Conservation (phyloP, 1,140 invertebrate genomes). For the Rhagoletis pomonella region DNA sequence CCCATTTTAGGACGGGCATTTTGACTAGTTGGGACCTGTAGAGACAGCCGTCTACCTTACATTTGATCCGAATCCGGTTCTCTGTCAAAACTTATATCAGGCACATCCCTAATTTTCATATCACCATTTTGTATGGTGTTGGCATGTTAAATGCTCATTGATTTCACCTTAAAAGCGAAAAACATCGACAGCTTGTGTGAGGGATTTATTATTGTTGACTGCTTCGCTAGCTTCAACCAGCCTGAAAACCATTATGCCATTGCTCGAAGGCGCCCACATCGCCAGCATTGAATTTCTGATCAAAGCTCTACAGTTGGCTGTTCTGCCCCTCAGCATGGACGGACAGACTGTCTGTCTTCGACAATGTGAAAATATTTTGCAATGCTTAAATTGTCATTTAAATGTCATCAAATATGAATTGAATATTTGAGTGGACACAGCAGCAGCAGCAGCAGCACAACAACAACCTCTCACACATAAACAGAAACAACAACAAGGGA, state of each 20-base stretch:
- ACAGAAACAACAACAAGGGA: neutral
- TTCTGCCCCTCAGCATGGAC: neutral
- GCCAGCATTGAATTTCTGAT: neutral
- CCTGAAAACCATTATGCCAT: no score
- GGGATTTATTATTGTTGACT: neutral
- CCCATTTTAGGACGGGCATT: no score
- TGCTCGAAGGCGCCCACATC: neutral
- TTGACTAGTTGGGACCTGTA: no score
- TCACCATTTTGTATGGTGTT: neutral
- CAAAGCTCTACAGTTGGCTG: neutral
- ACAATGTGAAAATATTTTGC: constrained; percentile 51
- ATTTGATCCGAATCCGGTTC: no score
- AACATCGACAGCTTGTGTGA: neutral
- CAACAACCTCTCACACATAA: neutral
- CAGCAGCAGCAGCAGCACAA: neutral
- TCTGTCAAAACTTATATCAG: no score
- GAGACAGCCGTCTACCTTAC: no score
- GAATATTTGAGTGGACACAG: constrained; percentile 46
- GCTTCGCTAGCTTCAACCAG: no score
- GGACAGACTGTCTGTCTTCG: constrained; percentile 28
- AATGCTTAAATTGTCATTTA: constrained; percentile 47
- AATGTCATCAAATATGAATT: constrained; percentile 53
- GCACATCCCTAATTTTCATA: neutral
- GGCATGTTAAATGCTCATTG: constrained; percentile 33
- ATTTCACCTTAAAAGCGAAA: constrained; percentile 7